Base-by-base conservation (phyloP, 1,140 invertebrate species). In the Cheumatopsyche charites region DNA sequence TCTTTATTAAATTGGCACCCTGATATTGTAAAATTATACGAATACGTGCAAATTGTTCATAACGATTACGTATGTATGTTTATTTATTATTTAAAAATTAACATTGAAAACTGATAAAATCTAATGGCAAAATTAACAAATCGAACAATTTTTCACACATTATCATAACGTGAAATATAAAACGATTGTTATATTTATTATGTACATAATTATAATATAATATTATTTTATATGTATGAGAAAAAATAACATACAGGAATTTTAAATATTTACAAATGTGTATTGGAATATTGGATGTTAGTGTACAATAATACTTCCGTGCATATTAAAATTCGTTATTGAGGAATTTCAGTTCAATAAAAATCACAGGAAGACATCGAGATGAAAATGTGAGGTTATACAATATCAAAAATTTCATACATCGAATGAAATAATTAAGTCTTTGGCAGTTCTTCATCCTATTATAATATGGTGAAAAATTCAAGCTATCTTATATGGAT, bases 11-110 rank as follows among this genome's bases (percentile, higher is more conserved):
- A 12, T 66, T 45, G 43, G 41, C 63, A 66, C 63, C 63, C 63
- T 66, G 63, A 66, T 66, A 47, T 66, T 66, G 41, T 63, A 63
- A 63, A 66, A 47, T 47, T 66, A 47, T 45, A 47, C 23, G 17
- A 65, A 42, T 17, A 65, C 41, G 62, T 36, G 29, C 29, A 36
- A 36, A 36, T 36, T 36, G 29, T 36, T 36, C 29, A 36, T 36
- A 36, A 36, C 29, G 29, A 36, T 36, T 36, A 36, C 29, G 29
- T 36, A 36, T 36, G 29, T 36, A 36, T n/a, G n/a, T 36, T 36
- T 36, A 36, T 36, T 36, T 36, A 36, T 36, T 36, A 36, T 36
- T 36, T 36, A 36, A 36, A 36, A 36, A 36, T 36, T 9, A 36
- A 36, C 29, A 36, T 3, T 36, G 9, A 36, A 9, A 36, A 36